Evolutionary conservation across 2,797 vertebrate species (phyloP), one percentile per base, ranked within the genome.

Genomic region (Vultur gryphus): DNA sequence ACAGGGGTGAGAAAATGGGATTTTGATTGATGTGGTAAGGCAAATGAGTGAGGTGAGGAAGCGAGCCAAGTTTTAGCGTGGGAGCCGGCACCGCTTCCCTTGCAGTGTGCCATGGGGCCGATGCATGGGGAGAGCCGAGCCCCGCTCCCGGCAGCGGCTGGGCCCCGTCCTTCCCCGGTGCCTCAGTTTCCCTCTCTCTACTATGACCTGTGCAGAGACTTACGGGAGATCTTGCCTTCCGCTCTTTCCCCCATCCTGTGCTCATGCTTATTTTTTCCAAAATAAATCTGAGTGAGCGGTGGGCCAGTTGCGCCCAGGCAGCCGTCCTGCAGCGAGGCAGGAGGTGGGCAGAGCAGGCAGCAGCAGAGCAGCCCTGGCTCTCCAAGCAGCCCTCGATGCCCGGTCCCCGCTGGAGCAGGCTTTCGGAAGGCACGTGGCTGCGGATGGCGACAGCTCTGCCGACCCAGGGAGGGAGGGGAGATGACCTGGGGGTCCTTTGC

Each of bases 61-160:
- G 67, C 0, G 1, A 44, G 44, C 2, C 2, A 55, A 41, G 31
- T 15, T 55, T 31, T 26, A 26, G 35, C 1, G 4, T 31, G 31
- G 85, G 17, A 64, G 49, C 43, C 3, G 8, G 39, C 8, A 10
- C 28, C 0, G 1, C 21, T 12, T 26, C 44, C 35, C 33, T 26
- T 7, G 44, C 2, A 2, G 21, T 26, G 33, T 51, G 46, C 52
- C 31, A 7, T 2, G 11, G 39, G 59, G 26, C 62, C 66, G 44
- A 7, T 3, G 6, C 39, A 10, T 1, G 3, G 11, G 33, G 15
- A 26, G 23, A 58, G 35, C 35, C 5, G 15, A 55, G 69, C 23
- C 44, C 11, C 4, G 2, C 78, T n/a, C 8, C 76, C 6, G 3
- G 33, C 48, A 37, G 26, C 2, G 1, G 39, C 67, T 33, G n/a